Evolutionary conservation across 1,140 invertebrate genomes (phyloP), one percentile per base, ranked within the genome.

Genomic region (Plutomurus gul): DNA sequence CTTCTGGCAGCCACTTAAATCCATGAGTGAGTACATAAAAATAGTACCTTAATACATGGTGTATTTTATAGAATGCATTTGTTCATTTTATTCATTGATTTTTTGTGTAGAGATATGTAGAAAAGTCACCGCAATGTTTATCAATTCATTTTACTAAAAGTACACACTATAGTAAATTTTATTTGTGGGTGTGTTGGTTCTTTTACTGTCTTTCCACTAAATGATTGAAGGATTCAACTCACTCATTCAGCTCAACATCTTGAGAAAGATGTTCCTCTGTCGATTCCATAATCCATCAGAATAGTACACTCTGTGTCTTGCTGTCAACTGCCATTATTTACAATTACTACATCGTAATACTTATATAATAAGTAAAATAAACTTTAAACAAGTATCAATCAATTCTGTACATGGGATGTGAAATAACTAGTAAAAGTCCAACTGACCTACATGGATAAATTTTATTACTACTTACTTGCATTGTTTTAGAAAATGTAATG

Each of bases 271-370:
- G n/a, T n/a, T n/a, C n/a, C n/a, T n/a, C n/a, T n/a, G n/a, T n/a
- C n/a, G n/a, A 43, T 13, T 13, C 39, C 7, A 13, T 13, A 3
- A 43, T 13, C 39, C 11, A 43, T 10, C 30, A 33, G 56, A 65
- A n/a, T 30, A 36, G 56, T 65, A 30, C 56, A 65, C 56, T n/a
- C n/a, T 65, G 56, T n/a, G 27, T 65, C 56, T 65, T 65, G 56
- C 56, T 65, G 27, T 65, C 27, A 30, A 65, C 56, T 65, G 56
- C 56, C 56, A 65, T 65, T 65, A 65, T 65, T 65, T 65, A 65
- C 56, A 65, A n/a, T 65, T 65, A 65, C 46, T n/a, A n/a, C n/a
- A n/a, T n/a, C n/a, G n/a, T n/a, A n/a, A n/a, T 49, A 49, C 56
- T n/a, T n/a, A 65, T 30, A 65, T 27, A 65, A 65, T 33, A 13